Percentiles rank a stretch among this genome's conserved stretches.
phyloP scores from a whole-genome alignment of 2,113 vertebrate genomes.

The Pampusana beccarii region DNA sequence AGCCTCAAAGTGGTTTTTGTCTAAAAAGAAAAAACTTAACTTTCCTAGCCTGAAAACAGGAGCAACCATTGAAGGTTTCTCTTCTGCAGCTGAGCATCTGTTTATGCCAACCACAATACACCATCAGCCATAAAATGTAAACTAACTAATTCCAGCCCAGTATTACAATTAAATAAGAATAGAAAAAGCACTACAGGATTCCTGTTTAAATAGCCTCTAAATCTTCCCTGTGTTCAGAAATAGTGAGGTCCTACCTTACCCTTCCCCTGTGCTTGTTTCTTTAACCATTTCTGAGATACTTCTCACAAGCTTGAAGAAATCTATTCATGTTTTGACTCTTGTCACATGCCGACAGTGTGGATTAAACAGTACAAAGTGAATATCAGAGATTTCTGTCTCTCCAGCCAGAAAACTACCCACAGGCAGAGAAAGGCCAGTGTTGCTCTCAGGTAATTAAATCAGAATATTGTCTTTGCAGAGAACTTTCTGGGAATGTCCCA shows the following conservation, averaged over 20 bases:
- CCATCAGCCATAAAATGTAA: background rate
- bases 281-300: background rate
- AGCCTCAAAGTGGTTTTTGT: background rate
- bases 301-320: background rate
- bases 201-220: background rate
- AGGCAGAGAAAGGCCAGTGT: background rate
- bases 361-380: background rate
- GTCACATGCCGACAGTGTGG: background rate
- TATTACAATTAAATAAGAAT: background rate
- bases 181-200: background rate
- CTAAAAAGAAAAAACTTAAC: background rate
- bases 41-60: background rate
- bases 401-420: background rate
- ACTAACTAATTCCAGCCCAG: background rate
- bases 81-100: background rate
- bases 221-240: background rate
- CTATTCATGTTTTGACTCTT: background rate
- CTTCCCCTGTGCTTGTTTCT: background rate
- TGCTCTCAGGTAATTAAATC: background rate
- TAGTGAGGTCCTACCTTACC: accelerated
- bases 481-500: background rate
- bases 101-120: background rate
- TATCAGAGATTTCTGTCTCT: background rate
- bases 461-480: background rate
- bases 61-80: background rate